Evolutionary conservation across 2,113 vertebrate genomes (phyloP), one percentile per base, ranked within the genome.

Genomic region (Spermophilus dauricus): DNA sequence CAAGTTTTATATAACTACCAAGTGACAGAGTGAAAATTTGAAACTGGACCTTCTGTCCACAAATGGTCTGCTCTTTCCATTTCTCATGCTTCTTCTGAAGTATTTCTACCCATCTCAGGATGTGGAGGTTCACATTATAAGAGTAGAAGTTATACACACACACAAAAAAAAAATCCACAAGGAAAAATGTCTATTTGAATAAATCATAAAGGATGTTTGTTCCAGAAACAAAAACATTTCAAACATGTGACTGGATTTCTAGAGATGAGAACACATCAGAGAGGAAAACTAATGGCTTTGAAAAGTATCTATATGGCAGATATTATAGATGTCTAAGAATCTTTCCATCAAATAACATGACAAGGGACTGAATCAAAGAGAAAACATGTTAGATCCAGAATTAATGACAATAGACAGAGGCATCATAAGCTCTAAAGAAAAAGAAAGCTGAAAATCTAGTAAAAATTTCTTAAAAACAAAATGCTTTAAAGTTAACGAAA

Each of bases 381-480:
- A 32, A 51, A 75, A 42, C 24, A 20, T 12, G 18, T 28, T 81
- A 13, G 14, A 53, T 76, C 24, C 20, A 58, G n/a, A 65, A 85
- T 89, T 90, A 85, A 94, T 96, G 34, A 53, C 32, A 93, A 61
- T 2, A 89, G 28, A 86, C 5, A 48, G 4, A 39, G 10, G 53
- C n/a, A 91, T 82, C 8, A n/a, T 48, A 73, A 91, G 20, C 24
- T 91, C 5, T 63, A 32, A 89, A 95, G 67, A 63, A 84, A 56
- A 67, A 16, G 53, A 78, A 78, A 76, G 4, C 13, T 89, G 6
- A 17, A 37, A 92, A 53, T 63, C 37, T 63, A 73, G 5, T 85
- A 53, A 89, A 34, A 34, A 90, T 76, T 69, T 81, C 42, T 81
- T 94, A 70, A 70, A 89, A 42, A 39, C 70, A 72, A 86, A 93